Conservation (phyloP, 2,888 invertebrate species). For the Clepsis dumicolana region DNA sequence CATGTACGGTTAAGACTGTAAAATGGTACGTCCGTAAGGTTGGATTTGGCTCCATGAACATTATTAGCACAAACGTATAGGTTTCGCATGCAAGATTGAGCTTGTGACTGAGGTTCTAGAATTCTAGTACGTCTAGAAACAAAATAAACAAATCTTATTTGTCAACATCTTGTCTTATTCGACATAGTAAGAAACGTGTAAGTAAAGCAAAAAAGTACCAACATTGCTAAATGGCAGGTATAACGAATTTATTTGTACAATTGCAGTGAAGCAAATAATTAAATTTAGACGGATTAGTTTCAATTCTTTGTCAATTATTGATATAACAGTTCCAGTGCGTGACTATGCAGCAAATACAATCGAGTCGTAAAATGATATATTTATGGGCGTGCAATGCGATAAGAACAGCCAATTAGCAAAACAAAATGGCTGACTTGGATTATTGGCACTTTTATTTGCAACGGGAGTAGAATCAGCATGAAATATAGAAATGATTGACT, state of each 20-base stretch:
- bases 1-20: no score
- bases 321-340: slow-evolving; percentile 21
- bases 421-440: slow-evolving; percentile 53
- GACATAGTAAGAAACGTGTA: no score
- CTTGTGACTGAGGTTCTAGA: no score
- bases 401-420: slow-evolving; percentile 75
- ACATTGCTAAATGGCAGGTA: neutral
- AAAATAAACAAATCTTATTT: no score
- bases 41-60: no score
- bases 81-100: no score
- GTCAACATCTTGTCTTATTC: no score
- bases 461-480: neutral
- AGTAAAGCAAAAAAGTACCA: neutral
- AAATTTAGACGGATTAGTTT: slow-evolving; percentile 30
- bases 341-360: slow-evolving; percentile 64
- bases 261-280: neutral
- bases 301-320: slow-evolving; percentile 42
- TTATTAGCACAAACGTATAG: no score
- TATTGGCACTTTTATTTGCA: slow-evolving; percentile 63
- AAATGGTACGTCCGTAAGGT: no score
- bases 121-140: no score
- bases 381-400: slow-evolving; percentile 74
- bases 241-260: slow-evolving; percentile 6
- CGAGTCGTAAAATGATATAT: slow-evolving; percentile 70
- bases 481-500: neutral